Conservation (phyloP, 2,113 vertebrate species). For the Heliornis fulica region DNA sequence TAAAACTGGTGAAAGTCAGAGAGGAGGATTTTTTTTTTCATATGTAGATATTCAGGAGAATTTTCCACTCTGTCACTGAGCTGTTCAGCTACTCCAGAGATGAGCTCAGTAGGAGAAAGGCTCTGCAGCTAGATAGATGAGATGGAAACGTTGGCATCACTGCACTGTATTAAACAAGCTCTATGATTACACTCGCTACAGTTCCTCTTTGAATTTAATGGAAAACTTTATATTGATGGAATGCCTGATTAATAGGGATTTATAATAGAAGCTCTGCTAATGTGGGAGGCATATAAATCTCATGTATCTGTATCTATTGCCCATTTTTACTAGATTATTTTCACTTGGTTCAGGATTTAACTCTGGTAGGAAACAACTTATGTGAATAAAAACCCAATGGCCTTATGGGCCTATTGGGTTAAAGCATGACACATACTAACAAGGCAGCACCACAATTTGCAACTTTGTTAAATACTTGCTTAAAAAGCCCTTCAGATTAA, state of each 20-base stretch:
- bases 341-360: neutral
- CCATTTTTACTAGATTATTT: neutral
- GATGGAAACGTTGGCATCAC: conserved; percentile 27
- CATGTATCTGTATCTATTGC: neutral
- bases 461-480: neutral
- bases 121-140: conserved; percentile 17
- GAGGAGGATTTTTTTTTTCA: neutral
- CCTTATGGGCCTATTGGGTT: too few species aligned
- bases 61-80: conserved; percentile 17
- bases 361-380: neutral
- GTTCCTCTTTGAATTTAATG: conserved; percentile 50
- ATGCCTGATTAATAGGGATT: conserved; percentile 57
- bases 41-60: neutral
- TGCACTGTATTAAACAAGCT: conserved; percentile 45
- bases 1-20: neutral
- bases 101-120: neutral
- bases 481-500: neutral
- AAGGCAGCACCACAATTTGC: neutral
- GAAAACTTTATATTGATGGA: conserved; percentile 41
- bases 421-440: neutral
- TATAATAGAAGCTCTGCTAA: conserved; percentile 49
- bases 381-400: neutral
- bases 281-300: conserved; percentile 25
- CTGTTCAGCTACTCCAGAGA: conserved; percentile 1
- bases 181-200: conserved; percentile 17